Evolutionary conservation across 2,797 vertebrate species (phyloP).

Genomic region (Anabas testudineus): DNA sequence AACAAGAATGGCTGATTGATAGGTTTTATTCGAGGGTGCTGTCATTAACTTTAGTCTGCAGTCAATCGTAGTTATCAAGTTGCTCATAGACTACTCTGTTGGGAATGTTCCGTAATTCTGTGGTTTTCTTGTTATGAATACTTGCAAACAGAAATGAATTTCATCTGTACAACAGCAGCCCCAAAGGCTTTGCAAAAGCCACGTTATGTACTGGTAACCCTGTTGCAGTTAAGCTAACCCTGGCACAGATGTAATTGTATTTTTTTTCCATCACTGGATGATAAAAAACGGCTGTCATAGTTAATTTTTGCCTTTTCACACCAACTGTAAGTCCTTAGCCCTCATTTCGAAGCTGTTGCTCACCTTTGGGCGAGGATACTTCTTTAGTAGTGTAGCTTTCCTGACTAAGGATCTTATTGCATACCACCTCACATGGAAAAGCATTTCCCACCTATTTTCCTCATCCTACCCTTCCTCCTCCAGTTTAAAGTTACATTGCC

Average conservation of each 20-base stretch:
- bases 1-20: slow-evolving; percentile 76
- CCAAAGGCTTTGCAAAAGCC: not conserved
- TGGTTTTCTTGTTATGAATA: slow-evolving; percentile 37
- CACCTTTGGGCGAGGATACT: slow-evolving; percentile 64
- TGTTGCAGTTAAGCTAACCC: slow-evolving; percentile 25
- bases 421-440: slow-evolving; percentile 55
- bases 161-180: not conserved
- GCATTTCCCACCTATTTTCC: slow-evolving; percentile 79
- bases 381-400: slow-evolving; percentile 68
- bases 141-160: slow-evolving; percentile 17
- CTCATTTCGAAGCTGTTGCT: slow-evolving; percentile 36
- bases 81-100: slow-evolving; percentile 22
- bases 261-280: slow-evolving; percentile 36
- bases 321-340: slow-evolving; percentile 1
- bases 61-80: slow-evolving; percentile 57
- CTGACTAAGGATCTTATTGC: slow-evolving; percentile 60
- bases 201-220: slow-evolving; percentile 3
- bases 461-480: slow-evolving; percentile 53
- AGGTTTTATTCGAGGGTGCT: slow-evolving; percentile 69
- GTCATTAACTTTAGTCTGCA: slow-evolving; percentile 71
- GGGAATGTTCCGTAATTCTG: slow-evolving; percentile 39
- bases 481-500: slow-evolving; percentile 77
- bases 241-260: not conserved
- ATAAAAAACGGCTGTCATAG: slow-evolving; percentile 65
- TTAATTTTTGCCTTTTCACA: slow-evolving; percentile 44